These are phyloP conservation scores for Brachylomia viminalis DNA, from an alignment of 2,888 invertebrate genomes.

Conservation along the genomic window DNA sequence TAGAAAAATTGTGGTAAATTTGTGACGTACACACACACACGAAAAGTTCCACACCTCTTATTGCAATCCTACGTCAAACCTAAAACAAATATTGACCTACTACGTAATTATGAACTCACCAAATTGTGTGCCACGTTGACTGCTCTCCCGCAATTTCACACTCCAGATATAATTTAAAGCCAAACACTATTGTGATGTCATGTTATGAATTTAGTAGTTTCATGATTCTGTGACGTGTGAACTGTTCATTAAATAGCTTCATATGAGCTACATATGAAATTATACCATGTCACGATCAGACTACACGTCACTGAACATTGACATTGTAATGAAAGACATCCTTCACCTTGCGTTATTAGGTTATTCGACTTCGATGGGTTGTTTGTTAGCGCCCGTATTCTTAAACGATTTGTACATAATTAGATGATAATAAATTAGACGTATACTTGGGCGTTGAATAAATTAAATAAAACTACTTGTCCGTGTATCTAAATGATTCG, in stretches of 20 bases:
- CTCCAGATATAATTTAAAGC: constrained; percentile 68
- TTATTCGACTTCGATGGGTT: constrained; percentile 48
- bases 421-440: constrained; percentile 28
- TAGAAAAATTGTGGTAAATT: constrained; percentile 57
- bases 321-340: constrained; percentile 63
- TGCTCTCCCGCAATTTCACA: constrained; percentile 69
- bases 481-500: constrained; percentile 1
- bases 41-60: constrained; percentile 87
- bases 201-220: constrained; percentile 67
- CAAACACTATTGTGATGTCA: constrained; percentile 66
- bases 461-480: constrained; percentile 18
- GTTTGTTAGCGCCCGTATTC: constrained; percentile 40
- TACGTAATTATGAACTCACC: constrained; percentile 76
- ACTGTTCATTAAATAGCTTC: too few relatives aligned
- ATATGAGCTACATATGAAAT: constrained; percentile 20
- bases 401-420: constrained; percentile 51
- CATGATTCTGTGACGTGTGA: constrained; percentile 51
- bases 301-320: constrained; percentile 62
- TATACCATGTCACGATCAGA: constrained; percentile 62
- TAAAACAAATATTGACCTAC: constrained; percentile 81
- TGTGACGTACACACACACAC: constrained; percentile 77
- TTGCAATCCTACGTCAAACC: constrained; percentile 77
- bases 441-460: constrained; percentile 17
- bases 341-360: constrained; percentile 67
- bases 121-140: constrained; percentile 60